phyloP scores from a whole-genome alignment of 2,797 vertebrate species.

The Cyprinodon diabolis region DNA sequence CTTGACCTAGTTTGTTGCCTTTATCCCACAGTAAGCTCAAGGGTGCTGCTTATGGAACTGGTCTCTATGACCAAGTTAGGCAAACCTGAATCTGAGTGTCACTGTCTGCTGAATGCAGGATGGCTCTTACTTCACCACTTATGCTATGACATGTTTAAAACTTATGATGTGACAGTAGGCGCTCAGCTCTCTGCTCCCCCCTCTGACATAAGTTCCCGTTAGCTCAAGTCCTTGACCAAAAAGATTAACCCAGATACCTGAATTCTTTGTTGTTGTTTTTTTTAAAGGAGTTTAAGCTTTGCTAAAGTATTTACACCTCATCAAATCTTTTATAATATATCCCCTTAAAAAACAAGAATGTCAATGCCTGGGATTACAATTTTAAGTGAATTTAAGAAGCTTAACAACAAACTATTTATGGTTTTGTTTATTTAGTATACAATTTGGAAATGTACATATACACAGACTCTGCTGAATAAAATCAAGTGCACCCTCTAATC shows the following conservation, averaged over 20 bases:
- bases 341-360: background rate
- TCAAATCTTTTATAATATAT: background rate
- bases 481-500: background rate
- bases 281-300: background rate
- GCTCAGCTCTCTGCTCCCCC: slow-evolving; percentile 3
- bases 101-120: slow-evolving; percentile 41
- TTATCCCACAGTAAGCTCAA: slow-evolving; percentile 10
- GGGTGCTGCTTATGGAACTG: slow-evolving; percentile 16
- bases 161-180: slow-evolving; percentile 1
- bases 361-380: background rate
- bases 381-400: background rate
- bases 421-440: no score
- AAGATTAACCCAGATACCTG: slow-evolving; percentile 1
- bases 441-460: no score
- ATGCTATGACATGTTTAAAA: slow-evolving; percentile 32
- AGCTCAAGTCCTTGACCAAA: background rate
- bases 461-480: background rate
- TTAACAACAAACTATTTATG: background rate
- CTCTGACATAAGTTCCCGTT: slow-evolving; percentile 12
- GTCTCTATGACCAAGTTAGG: slow-evolving; percentile 73
- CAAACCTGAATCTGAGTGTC: slow-evolving; percentile 36
- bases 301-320: background rate
- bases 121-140: slow-evolving; percentile 21
- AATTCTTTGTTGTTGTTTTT: slow-evolving; percentile 5
- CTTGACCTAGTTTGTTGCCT: slow-evolving; percentile 51